These are phyloP conservation scores for Macroglossus sobrinus DNA, from an alignment of 2,113 vertebrate species.

Conservation along the genomic window DNA sequence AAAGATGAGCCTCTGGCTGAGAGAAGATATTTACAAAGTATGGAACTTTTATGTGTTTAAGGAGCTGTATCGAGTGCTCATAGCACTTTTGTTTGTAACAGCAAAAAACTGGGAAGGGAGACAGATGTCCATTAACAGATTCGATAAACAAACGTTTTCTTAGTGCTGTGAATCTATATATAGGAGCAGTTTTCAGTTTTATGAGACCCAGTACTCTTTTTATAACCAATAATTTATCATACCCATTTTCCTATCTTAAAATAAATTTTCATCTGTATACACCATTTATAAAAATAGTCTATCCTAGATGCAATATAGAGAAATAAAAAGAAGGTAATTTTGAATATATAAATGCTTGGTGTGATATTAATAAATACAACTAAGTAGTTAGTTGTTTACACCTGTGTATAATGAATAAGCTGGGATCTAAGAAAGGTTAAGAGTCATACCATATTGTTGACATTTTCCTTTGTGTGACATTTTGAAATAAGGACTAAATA, in stretches of 20 bases:
- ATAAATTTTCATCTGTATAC: background rate
- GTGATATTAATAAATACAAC: background rate
- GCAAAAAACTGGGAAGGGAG: background rate
- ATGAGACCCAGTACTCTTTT: background rate
- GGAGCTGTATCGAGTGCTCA: background rate
- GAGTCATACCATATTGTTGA: background rate
- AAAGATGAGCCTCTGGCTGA: background rate
- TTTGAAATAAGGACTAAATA: conserved; percentile 7
- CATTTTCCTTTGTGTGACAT: background rate
- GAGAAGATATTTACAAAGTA: background rate
- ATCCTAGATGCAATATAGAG: background rate
- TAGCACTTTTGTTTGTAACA: background rate
- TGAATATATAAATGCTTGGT: background rate
- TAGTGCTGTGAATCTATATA: background rate
- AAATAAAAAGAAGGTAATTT: conserved; percentile 13
- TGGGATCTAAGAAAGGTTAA: background rate
- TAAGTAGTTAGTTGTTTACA: background rate
- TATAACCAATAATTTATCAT: background rate
- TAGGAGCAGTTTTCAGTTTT: background rate
- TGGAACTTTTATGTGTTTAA: background rate
- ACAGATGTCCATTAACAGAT: background rate
- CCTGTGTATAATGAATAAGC: background rate
- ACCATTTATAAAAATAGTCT: background rate
- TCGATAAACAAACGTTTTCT: background rate
- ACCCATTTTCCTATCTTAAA: conserved; percentile 9